Evolutionary conservation across 2,797 vertebrate species (phyloP).

Genomic region (Tenualosa thibaudeaui): DNA sequence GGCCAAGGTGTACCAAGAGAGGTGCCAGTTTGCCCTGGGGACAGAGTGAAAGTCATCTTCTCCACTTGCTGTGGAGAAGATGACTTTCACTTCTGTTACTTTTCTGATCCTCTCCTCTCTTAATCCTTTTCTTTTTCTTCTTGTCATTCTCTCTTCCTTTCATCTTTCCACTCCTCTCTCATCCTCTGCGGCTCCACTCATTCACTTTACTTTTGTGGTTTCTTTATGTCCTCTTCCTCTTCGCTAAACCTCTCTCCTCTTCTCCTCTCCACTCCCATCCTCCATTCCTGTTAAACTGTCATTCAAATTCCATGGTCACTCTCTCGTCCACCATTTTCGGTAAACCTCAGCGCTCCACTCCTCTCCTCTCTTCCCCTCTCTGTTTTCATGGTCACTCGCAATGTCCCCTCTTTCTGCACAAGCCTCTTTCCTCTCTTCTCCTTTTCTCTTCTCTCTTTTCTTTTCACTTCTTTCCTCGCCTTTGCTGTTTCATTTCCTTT

Average conservation of each 20-base stretch:
- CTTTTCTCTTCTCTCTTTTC: slow-evolving; percentile 26
- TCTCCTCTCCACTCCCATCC: too few species aligned
- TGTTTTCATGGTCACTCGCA: neutral
- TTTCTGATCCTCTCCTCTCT: neutral
- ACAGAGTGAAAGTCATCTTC: neutral
- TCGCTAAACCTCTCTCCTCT: neutral
- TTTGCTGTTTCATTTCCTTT: neutral
- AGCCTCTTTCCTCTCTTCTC: neutral
- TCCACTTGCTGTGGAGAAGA: too few species aligned
- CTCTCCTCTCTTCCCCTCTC: too few species aligned
- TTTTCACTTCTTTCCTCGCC: neutral
- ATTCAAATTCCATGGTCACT: too few species aligned
- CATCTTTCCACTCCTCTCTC: neutral
- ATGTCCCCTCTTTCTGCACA: neutral
- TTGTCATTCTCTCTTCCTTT: neutral
- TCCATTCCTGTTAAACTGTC: neutral
- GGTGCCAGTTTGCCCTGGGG: slow-evolving; percentile 34
- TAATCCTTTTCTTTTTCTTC: neutral
- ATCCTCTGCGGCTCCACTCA: neutral
- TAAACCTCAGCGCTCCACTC: neutral
- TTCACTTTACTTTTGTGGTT: neutral
- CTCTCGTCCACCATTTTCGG: neutral
- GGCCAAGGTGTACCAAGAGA: slow-evolving; percentile 55
- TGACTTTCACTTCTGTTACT: too few species aligned
- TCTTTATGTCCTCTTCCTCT: neutral